Evolutionary conservation across 2,888 invertebrate species (phyloP).

Genomic region (Ormyrus nitidulus): DNA sequence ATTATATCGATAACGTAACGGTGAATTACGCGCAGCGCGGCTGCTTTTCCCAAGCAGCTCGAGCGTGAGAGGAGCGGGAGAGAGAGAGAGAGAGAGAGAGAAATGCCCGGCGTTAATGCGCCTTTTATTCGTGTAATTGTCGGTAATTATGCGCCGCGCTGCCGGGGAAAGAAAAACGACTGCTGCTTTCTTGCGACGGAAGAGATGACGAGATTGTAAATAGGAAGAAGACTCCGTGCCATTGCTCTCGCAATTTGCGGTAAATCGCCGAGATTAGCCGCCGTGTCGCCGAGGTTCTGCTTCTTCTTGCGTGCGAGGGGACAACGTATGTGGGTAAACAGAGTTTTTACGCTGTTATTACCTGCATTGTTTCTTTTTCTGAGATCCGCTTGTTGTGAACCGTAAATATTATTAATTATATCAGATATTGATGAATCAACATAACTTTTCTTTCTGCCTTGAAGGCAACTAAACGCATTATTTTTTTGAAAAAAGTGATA

Average conservation of each 20-base stretch:
- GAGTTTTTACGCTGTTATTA: neutral
- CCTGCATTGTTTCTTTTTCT: too few relatives aligned
- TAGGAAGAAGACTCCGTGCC: too few relatives aligned
- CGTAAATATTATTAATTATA: too few relatives aligned
- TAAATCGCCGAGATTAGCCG: slow-evolving; percentile 9
- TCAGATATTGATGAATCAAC: too few relatives aligned
- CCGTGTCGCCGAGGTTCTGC: neutral
- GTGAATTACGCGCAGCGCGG: slow-evolving; percentile 51
- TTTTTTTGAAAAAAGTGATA: too few relatives aligned
- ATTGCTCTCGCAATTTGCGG: neutral
- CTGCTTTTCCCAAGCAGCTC: slow-evolving; percentile 59
- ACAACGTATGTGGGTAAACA: too few relatives aligned
- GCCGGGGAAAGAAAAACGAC: neutral
- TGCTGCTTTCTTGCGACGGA: neutral
- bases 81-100: slow-evolving; percentile 21
- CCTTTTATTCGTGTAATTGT: slow-evolving; percentile 27
- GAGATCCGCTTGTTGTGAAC: too few relatives aligned
- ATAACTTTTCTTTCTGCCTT: too few relatives aligned
- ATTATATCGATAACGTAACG: slow-evolving; percentile 64
- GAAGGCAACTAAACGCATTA: too few relatives aligned
- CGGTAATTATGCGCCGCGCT: slow-evolving; percentile 19
- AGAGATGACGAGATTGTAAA: too few relatives aligned
- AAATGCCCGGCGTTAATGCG: slow-evolving; percentile 31
- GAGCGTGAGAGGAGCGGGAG: slow-evolving; percentile 57
- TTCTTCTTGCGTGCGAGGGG: too few relatives aligned